A percentile compares a stretch with the other conserved stretches of the same genome.
phyloP scores from a whole-genome alignment of 2,888 invertebrate species.

The Saturnia japonica region DNA sequence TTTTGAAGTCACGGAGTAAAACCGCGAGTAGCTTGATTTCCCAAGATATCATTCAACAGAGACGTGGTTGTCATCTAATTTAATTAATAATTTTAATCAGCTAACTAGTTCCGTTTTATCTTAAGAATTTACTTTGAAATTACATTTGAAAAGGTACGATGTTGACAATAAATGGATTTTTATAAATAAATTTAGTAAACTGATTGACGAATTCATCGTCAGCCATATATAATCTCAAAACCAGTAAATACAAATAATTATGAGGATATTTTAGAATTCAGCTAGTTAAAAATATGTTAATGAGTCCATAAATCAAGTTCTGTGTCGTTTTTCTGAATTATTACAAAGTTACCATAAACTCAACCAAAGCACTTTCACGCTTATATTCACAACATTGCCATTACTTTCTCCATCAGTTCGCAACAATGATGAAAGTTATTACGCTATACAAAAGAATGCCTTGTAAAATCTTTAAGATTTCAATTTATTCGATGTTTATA shows the following conservation, averaged over 20 bases:
- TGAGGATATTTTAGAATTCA: neutral
- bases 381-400: slow-evolving; percentile 60
- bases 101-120: slow-evolving; percentile 49
- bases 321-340: slow-evolving; percentile 22
- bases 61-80: slow-evolving; percentile 55
- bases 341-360: neutral
- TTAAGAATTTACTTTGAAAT: neutral
- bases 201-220: too few species aligned
- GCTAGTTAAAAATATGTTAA: neutral
- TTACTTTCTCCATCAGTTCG: slow-evolving; percentile 56
- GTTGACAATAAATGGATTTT: neutral
- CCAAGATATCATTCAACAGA: slow-evolving; percentile 56
- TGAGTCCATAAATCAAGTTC: neutral
- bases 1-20: slow-evolving; percentile 28
- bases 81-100: slow-evolving; percentile 72
- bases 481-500: neutral
- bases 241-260: too few species aligned
- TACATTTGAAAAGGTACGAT: neutral
- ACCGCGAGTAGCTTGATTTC: slow-evolving; percentile 58
- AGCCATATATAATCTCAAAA: too few species aligned
- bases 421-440: slow-evolving; percentile 58
- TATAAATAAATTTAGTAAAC: too few species aligned
- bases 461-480: slow-evolving; percentile 22
- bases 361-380: slow-evolving; percentile 54
- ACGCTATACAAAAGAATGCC: slow-evolving; percentile 34